phyloP scores from a whole-genome alignment of 1,140 invertebrate species.

The Metopolophium dirhodum region DNA sequence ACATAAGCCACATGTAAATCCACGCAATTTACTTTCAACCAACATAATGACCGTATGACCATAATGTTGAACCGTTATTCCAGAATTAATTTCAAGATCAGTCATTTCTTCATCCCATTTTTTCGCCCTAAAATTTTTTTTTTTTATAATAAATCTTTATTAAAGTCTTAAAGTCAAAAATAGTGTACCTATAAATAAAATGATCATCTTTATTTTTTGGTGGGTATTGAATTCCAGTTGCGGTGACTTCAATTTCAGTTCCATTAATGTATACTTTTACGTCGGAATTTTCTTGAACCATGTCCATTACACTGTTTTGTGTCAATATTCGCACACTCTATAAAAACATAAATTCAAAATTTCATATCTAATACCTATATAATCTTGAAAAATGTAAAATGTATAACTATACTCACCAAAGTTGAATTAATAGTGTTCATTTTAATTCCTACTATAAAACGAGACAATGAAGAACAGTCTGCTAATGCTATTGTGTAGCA shows the following conservation, averaged over 20 bases:
- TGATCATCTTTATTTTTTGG: constrained; percentile 20
- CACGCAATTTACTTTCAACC: constrained; percentile 60
- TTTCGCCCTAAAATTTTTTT: constrained; percentile 36
- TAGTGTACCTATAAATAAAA: constrained; percentile 31
- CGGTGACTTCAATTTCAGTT: constrained; percentile 31
- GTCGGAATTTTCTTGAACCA: constrained; percentile 37
- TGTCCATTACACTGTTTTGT: constrained; percentile 39
- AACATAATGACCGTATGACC: constrained; percentile 61
- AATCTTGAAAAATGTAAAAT: not conserved
- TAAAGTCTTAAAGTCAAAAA: not conserved
- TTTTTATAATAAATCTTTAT: constrained; percentile 20
- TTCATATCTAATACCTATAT: not conserved
- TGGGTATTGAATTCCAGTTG: constrained; percentile 23
- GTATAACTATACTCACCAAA: not conserved
- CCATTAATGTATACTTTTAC: constrained; percentile 30
- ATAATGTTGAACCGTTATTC: constrained; percentile 61
- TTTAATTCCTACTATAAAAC: constrained; percentile 61
- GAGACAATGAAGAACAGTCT: constrained; percentile 60
- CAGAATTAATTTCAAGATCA: constrained; percentile 60
- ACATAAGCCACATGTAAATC: constrained; percentile 61
- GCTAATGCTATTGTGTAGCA: constrained; percentile 61
- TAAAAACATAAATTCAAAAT: not conserved
- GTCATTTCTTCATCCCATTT: constrained; percentile 58
- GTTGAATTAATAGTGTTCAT: constrained; percentile 7
- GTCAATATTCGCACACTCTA: constrained; percentile 10